Base-by-base conservation (phyloP, 2,113 vertebrate genomes). In the Nyctereutes procyonoides region DNA sequence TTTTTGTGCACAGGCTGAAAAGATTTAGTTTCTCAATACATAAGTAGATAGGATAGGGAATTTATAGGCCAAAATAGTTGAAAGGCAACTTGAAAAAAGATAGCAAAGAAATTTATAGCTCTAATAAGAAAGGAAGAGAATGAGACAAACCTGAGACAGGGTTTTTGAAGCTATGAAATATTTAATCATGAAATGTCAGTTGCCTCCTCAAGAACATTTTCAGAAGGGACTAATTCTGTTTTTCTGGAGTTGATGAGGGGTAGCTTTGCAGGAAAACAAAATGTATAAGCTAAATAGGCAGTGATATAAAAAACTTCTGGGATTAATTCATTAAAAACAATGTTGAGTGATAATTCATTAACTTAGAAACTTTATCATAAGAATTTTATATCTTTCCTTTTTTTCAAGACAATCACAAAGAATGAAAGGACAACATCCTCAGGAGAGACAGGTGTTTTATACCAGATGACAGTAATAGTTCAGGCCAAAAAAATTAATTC, bases 51-150 rank as follows among this genome's bases (percentile, higher is more conserved):
- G 28, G 5, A 2, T 13, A 93, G 67, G 20, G 26, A 87, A 71
- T 53, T 87, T 73, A 56, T 8, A 85, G 35, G 30, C 24, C 60
- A 95, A 80, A 93, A 76, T 71, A 85, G 55, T 69, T 67, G 63
- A 88, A 93, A 95, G 28, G 2, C 60, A 82, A 94, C 26, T 81
- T 86, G 55, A 91, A 95, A 95, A 88, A 56, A 74, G 8, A 83
- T 30, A 53, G 11, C 56, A 30, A 30, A 28, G 56, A 85, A 88
- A 51, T 80, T n/a, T 71, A 73, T 56, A 93, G 16, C 20, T 92
- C 19, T 91, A 88, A 84, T 38, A 95, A 84, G 93, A 95, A 91
- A 65, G 84, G 16, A 87, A 69, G 19, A 63, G 83, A 63, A 56
- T 17, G 38, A 79, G 85, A 86, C 35, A 81, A 92, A 53, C 22